Base-by-base conservation (phyloP, 1,140 invertebrate species). In the Zaprionus ornatus region DNA sequence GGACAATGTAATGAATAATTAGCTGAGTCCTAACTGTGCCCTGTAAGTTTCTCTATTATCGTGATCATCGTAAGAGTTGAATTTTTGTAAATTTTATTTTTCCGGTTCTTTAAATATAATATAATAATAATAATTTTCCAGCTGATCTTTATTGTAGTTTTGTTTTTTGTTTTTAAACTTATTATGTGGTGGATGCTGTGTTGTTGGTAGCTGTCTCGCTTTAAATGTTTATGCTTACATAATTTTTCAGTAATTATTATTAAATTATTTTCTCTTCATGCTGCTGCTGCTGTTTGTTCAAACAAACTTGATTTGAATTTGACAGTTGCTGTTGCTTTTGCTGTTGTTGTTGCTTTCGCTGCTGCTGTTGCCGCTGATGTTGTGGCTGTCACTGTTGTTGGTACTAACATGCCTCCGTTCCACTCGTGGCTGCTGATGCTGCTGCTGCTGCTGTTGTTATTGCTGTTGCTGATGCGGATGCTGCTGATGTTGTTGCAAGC, bases 111-210 rank as follows among this genome's bases (percentile, higher is more conserved):
- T 88, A 88, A 88, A 88, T 88, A 88, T 88, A 88, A 85, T 88
- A 90, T 82, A 85, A 88, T 88, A 88, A 88, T 90, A 86, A 87
- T 88, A 88, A 88, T 90, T 90, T 90, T 88, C 85, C 85, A 90
- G 85, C 85, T 90, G 85, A 90, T 90, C 82, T 85, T 90, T 85
- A 82, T 90, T 87, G 83, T 87, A 83, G 84, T 87, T 87, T 88
- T 90, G 78, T 90, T 85, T 87, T 87, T 88, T 82, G 74, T 90
- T 85, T 90, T 90, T 90, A 90, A 88, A 90, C 86, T 90, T 90
- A 86, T 86, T 86, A 90, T 90, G 84, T 88, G 77, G 74, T 69
- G 74, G 84, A 87, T 87, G 84, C 84, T 87, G 80, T 77, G 84
- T 80, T 87, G 84, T 87, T 88, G 80, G 73, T 87, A 88, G 84